Conservation (phyloP, 2,113 vertebrate genomes). For the Dryoscopus gambensis region DNA sequence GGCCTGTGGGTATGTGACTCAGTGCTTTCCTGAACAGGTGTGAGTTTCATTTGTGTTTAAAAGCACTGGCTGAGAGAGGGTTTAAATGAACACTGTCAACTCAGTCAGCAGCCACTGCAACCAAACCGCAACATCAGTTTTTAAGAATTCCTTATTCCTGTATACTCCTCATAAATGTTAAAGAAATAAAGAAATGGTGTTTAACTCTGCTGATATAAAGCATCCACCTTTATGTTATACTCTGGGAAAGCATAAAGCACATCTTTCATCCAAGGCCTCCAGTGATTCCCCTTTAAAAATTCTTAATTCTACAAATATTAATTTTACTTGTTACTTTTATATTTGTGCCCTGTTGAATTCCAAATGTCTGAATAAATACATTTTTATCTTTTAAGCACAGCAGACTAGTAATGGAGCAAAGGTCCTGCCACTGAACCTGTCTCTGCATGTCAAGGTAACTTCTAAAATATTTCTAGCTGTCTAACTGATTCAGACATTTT, state of each 20-base stretch:
- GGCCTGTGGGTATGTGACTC: neutral
- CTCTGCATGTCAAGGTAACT: neutral
- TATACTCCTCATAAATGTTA: neutral
- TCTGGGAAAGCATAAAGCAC: neutral
- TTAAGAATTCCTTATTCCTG: neutral
- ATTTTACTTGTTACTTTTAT: neutral
- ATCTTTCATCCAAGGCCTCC: neutral
- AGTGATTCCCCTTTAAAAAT: neutral
- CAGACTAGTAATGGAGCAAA: neutral
- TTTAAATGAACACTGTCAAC: neutral
- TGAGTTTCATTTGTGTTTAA: neutral
- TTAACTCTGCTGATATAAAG: neutral
- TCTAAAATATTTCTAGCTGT: neutral
- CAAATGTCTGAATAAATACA: neutral
- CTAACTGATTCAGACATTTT: neutral
- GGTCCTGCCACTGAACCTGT: neutral
- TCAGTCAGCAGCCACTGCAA: neutral
- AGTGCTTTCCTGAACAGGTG: neutral
- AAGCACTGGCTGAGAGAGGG: neutral
- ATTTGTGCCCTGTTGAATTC: neutral
- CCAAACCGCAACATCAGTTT: neutral
- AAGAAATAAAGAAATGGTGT: neutral
- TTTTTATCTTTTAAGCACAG: neutral
- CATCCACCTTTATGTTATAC: neutral
- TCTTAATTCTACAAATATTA: neutral